Evolutionary conservation across 2,888 invertebrate genomes (phyloP).

Genomic region (Xestia ashworthii): DNA sequence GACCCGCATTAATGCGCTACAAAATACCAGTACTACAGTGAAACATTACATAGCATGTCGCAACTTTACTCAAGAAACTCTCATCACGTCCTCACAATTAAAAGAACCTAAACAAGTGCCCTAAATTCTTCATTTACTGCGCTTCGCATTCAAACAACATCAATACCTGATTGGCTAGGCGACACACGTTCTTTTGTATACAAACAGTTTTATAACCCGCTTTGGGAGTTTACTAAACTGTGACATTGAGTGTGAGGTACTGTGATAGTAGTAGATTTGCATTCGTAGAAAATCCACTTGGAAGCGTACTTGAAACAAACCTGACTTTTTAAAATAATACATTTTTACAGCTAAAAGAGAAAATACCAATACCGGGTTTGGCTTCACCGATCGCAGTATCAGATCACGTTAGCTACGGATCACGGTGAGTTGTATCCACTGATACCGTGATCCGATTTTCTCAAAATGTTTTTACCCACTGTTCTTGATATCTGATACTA

Average conservation of each 20-base stretch:
- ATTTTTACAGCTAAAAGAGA: too few species aligned
- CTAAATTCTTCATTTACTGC: conserved; percentile 44
- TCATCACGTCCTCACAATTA: conserved; percentile 60
- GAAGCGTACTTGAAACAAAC: too few species aligned
- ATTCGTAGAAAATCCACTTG: conserved; percentile 37
- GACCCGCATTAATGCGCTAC: background rate
- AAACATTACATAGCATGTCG: background rate
- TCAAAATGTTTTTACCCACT: too few species aligned
- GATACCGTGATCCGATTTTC: too few species aligned
- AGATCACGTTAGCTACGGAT: too few species aligned
- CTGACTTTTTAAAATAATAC: too few species aligned
- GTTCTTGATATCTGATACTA: too few species aligned
- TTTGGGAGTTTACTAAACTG: conserved; percentile 50
- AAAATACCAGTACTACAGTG: background rate
- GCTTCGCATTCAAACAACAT: conserved; percentile 40
- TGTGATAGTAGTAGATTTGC: too few species aligned
- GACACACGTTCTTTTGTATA: conserved; percentile 38
- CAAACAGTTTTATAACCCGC: conserved; percentile 36
- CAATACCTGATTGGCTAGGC: conserved; percentile 36
- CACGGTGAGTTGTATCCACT: too few species aligned
- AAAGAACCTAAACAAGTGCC: conserved; percentile 31
- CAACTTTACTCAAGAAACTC: conserved; percentile 1
- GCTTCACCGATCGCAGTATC: too few species aligned
- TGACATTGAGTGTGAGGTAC: conserved; percentile 38
- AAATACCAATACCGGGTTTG: too few species aligned